A percentile compares a stretch with the other conserved stretches of the same genome.
Evolutionary conservation across 2,113 vertebrate genomes (phyloP).

Genomic region (Pelodiscus sinensis): DNA sequence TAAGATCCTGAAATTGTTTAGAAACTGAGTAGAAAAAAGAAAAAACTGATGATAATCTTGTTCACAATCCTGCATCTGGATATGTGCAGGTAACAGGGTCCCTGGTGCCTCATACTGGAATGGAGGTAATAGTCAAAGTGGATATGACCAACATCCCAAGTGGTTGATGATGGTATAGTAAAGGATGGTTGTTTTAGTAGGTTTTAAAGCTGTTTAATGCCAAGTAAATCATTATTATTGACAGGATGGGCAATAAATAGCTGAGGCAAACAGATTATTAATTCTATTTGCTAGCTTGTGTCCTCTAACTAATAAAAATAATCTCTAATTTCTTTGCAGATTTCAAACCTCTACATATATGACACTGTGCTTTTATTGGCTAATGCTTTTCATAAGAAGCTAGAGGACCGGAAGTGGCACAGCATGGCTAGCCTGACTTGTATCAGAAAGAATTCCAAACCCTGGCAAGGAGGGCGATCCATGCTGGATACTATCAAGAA

Average conservation of each 20-base stretch:
- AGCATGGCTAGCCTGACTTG: conserved; percentile 99
- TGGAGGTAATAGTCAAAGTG: background rate
- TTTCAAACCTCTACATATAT: conserved; percentile 97
- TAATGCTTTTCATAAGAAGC: conserved; percentile 97
- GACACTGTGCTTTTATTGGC: conserved; percentile 94
- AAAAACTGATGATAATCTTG: background rate
- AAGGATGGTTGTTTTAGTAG: background rate
- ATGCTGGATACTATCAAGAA: conserved; percentile 98
- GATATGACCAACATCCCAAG: background rate
- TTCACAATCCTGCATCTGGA: background rate
- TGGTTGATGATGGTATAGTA: background rate
- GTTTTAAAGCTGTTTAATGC: conserved; percentile 7
- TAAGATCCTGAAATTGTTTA: background rate
- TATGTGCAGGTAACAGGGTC: background rate
- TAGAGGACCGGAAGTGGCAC: conserved; percentile 99
- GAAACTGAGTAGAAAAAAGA: background rate
- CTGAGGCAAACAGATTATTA: background rate
- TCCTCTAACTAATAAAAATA: background rate
- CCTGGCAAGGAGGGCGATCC: conserved; percentile 96
- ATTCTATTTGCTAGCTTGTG: background rate
- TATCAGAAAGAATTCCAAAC: conserved; percentile 96
- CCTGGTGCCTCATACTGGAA: background rate
- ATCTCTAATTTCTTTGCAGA: conserved; percentile 80
- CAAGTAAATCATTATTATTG: background rate
- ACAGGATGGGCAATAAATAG: background rate